Base-by-base conservation (phyloP, 1,140 invertebrate species). In the Meloidogyne exigua region DNA sequence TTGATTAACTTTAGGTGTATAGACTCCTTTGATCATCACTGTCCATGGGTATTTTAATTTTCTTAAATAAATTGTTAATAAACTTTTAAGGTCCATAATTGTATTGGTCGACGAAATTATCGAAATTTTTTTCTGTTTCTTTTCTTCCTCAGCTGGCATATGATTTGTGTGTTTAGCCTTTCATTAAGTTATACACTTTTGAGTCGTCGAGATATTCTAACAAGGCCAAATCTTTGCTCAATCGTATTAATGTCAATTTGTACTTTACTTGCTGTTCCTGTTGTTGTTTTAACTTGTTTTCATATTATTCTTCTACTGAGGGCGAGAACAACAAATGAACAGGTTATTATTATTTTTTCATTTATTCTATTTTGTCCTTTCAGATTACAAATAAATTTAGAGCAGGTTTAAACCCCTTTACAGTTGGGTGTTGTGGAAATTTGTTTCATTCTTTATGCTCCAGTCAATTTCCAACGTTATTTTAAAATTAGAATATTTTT, bases 311-410 rank as follows among this genome's bases (percentile, higher is more conserved):
- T 99, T 76, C 95, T 99, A 63, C 93, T 94, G 18, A 90, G 95
- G 84, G 97, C 96, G n/a, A 91, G 96, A 75, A 99, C 97, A n/a
- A 99, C 97, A 75, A 99, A 99, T 90, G 97, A 99, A 90, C 96
- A 99, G 91, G 90, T 91, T 32, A 49, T 42, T 11, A 67, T 36
- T 77, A 11, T 12, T 0, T 21, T 32, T 32, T 2, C 9, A 44
- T 65, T 74, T 77, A 21, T 18, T 9, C 25, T 3, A 32, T 2
- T 44, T 12, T 13, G 1, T 49, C 15, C 32, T 39, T 85, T 68
- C 28, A 84, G 83, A 85, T 86, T 5, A 87, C 85, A 32, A 85
- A 85, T n/a, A 87, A 87, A 74, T 86, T 87, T 66, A 83, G 85
- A 15, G 80, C 79, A 32, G 85, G 86, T 21, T 85, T 83, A 66